Base-by-base conservation (phyloP, 2,797 vertebrate genomes). In the Lutjanus campechanus region DNA sequence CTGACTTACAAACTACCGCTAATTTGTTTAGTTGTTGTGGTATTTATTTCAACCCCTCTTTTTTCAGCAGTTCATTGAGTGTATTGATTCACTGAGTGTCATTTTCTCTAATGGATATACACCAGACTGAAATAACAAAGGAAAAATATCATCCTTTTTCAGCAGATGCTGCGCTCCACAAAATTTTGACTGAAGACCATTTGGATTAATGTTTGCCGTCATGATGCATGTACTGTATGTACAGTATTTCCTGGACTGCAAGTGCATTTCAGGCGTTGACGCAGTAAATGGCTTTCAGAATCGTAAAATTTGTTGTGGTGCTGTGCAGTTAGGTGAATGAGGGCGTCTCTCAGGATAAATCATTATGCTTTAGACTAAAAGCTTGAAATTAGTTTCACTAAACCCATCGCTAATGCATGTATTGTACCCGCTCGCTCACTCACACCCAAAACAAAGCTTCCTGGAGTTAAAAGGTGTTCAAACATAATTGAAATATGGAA, bases 231-330 rank as follows among this genome's bases (percentile, higher is more conserved):
- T 29, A 47, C 68, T 66, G 64, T 69, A 73, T 73, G 58, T 75
- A 59, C 69, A 73, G 61, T 77, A 73, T 81, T 55, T 60, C 51
- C 78, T 71, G 62, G 76, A 43, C 75, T 75, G 73, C 59, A 63
- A 69, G 82, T 85, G 53, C 70, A 81, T 92, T 85, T 84, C 67
- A 64, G 82, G 76, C 88, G 89, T 82, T 80, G 75, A 87, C 76
- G 92, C 77, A 73, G 84, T 91, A 91, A 87, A 87, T 84, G 81
- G 85, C 78, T 85, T 81, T 84, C 65, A 69, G 76, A 88, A 76
- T 80, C 1, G 11, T 77, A 81, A 72, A 69, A 89, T 82, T 20
- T 81, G 73, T 68, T 67, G 25, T 76, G 67, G 68, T 85, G 72
- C 80, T 74, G 71, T 69, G 29, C 62, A 9, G 58, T 72, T 71